These are phyloP conservation scores for Grammomys dolichurus DNA, from an alignment of 2,113 vertebrate species.

Conservation along the genomic window DNA sequence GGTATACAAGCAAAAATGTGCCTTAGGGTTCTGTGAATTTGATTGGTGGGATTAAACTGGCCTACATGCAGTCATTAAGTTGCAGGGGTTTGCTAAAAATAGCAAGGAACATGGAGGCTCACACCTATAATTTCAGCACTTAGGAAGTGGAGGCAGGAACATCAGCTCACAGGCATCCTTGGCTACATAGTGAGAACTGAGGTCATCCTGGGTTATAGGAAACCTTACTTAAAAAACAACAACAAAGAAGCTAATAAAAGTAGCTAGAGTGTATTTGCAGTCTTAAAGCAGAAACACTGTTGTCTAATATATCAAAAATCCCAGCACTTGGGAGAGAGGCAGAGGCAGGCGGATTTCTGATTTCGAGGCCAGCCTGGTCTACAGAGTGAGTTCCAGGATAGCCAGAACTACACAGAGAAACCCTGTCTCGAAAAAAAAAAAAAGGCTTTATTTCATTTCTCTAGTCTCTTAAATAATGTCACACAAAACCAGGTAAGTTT, in stretches of 20 bases:
- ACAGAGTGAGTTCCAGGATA: no score
- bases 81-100: neutral
- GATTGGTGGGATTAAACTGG: neutral
- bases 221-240: neutral
- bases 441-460: slow-evolving; percentile 26
- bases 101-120: neutral
- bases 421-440: no score
- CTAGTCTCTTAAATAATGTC: slow-evolving; percentile 11
- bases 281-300: slow-evolving; percentile 39
- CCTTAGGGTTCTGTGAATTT: slow-evolving; percentile 47
- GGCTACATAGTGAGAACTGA: neutral
- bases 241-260: neutral
- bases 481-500: neutral
- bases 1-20: neutral
- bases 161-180: neutral
- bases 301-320: neutral
- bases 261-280: neutral
- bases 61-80: neutral
- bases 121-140: neutral
- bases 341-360: no score
- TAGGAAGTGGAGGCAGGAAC: neutral
- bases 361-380: no score
- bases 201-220: neutral
- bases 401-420: no score
- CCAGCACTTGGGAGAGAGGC: no score